A percentile compares a stretch with the other conserved stretches of the same genome.
These are phyloP conservation scores for Danionella cerebrum DNA, from an alignment of 2,113 vertebrate genomes.

Conservation along the genomic window DNA sequence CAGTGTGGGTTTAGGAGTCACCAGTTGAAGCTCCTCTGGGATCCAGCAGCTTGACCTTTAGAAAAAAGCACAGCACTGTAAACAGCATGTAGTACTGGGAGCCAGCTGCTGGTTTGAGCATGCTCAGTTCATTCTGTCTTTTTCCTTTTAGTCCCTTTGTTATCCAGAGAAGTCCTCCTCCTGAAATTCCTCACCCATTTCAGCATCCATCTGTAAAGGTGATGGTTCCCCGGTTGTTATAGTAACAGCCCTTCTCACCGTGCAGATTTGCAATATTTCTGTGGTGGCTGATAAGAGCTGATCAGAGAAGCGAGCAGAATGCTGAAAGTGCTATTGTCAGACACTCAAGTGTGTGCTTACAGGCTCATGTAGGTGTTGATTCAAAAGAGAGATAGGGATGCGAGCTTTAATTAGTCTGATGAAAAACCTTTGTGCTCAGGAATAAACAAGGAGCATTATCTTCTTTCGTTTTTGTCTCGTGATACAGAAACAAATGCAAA, in stretches of 20 bases:
- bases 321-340: constrained; percentile 20
- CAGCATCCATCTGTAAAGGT: background rate
- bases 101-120: background rate
- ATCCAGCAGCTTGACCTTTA: constrained; percentile 30
- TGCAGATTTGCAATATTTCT: constrained; percentile 19
- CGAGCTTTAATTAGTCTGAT: constrained; percentile 29
- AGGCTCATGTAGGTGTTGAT: background rate
- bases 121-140: background rate
- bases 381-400: background rate
- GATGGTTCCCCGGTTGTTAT: constrained; percentile 32
- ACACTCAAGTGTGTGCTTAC: background rate
- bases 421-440: constrained; percentile 17
- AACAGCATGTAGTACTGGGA: constrained; percentile 11
- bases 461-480: background rate
- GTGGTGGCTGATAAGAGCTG: constrained; percentile 22
- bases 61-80: constrained; percentile 8
- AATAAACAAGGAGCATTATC: background rate
- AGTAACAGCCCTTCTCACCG: constrained; percentile 30
- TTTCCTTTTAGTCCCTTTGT: too few relatives aligned
- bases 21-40: constrained; percentile 14
- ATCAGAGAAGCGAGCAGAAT: background rate
- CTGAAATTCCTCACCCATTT: background rate
- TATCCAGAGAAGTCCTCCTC: background rate
- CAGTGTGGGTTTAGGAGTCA: background rate
- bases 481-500: background rate